Evolutionary conservation across 2,797 vertebrate genomes (phyloP).

Genomic region (Microctenopoma lineatum): DNA sequence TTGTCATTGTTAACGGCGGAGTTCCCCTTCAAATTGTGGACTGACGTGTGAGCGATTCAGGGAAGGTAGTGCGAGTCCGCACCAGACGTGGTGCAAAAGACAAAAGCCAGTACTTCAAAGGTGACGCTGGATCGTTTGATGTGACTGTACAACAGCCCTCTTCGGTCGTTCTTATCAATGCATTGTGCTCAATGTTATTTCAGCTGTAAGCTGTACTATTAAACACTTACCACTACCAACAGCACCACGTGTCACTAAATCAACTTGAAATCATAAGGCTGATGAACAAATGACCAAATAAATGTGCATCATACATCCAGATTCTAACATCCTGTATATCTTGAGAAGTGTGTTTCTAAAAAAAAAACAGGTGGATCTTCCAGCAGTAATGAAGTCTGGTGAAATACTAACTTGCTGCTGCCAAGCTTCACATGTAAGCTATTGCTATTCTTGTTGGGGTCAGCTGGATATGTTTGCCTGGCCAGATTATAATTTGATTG

Average conservation of each 20-base stretch:
- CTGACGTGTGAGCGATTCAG: not conserved
- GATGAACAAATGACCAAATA: too few species aligned
- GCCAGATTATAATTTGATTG: constrained; percentile 86
- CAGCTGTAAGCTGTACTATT: too few species aligned
- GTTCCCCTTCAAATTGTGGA: not conserved
- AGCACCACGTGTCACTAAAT: not conserved
- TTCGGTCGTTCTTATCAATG: too few species aligned
- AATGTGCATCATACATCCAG: not conserved
- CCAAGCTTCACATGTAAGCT: constrained; percentile 23
- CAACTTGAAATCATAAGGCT: not conserved
- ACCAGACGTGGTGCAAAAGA: not conserved
- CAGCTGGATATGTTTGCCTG: constrained; percentile 69
- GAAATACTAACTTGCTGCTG: constrained; percentile 29
- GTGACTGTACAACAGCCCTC: too few species aligned
- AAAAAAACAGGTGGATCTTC: constrained; percentile 27
- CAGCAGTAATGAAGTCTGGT: constrained; percentile 33
- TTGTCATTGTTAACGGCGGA: not conserved
- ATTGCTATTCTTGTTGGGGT: constrained; percentile 47
- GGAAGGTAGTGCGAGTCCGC: not conserved
- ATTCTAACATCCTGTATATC: not conserved
- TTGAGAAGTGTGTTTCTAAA: constrained; percentile 3
- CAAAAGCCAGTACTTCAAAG: too few species aligned
- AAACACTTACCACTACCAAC: not conserved
- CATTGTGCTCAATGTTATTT: too few species aligned
- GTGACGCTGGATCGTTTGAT: too few species aligned